Conservation (phyloP, 2,888 invertebrate genomes). For the Orgyia antiqua region DNA sequence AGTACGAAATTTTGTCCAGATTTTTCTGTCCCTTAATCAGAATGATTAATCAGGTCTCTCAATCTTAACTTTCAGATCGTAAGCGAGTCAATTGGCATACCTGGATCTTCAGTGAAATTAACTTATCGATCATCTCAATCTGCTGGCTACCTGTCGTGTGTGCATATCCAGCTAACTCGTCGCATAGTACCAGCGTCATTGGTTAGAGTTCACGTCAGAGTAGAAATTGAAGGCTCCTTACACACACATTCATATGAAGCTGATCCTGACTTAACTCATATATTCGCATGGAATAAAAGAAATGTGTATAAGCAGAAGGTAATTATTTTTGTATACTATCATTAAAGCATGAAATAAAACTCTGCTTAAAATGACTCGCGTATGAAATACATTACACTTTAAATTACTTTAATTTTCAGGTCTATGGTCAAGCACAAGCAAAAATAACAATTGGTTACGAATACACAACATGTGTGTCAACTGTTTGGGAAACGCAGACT, state of each 20-base stretch:
- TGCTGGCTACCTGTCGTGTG: slow-evolving; percentile 94
- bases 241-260: slow-evolving; percentile 97
- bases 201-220: slow-evolving; percentile 93
- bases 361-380: too few species aligned
- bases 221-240: slow-evolving; percentile 94
- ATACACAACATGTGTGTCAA: slow-evolving; percentile 89
- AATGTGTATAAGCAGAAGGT: slow-evolving; percentile 98
- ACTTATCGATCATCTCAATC: slow-evolving; percentile 98
- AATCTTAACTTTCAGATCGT: slow-evolving; percentile 82
- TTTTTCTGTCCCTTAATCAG: too few species aligned
- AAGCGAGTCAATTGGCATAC: slow-evolving; percentile 96
- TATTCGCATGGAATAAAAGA: slow-evolving; percentile 98
- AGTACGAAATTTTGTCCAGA: too few species aligned
- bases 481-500: slow-evolving; percentile 97
- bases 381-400: too few species aligned
- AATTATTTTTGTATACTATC: not conserved
- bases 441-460: slow-evolving; percentile 96
- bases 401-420: slow-evolving; percentile 44
- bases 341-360: too few species aligned
- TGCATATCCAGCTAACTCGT: slow-evolving; percentile 92
- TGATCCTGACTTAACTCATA: slow-evolving; percentile 95
- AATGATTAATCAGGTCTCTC: too few species aligned
- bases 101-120: slow-evolving; percentile 94
- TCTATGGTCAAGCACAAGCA: slow-evolving; percentile 92
- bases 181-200: slow-evolving; percentile 87